phyloP scores from a whole-genome alignment of 2,888 invertebrate genomes.

The Ormyrus nitidulus region DNA sequence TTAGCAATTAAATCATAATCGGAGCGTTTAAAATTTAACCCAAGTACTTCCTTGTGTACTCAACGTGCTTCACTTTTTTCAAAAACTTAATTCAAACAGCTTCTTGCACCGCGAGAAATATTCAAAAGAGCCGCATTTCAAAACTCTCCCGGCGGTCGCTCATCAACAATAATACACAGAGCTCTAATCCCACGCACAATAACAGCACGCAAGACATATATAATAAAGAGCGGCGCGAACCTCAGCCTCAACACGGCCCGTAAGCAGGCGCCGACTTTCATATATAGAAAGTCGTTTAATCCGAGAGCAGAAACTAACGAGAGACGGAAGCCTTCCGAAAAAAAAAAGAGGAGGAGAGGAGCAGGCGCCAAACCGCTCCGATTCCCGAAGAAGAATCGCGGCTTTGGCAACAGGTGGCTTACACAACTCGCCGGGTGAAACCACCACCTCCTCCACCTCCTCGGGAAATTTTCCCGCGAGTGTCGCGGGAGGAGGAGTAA shows the following conservation, averaged over 20 bases:
- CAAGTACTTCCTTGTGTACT: no score
- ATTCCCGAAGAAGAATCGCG: slow-evolving; percentile 10
- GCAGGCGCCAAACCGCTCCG: slow-evolving; percentile 14
- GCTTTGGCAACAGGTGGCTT: slow-evolving; percentile 30
- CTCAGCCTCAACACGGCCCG: slow-evolving; percentile 8
- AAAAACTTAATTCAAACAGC: no score
- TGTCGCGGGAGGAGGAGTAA: not conserved
- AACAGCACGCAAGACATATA: not conserved
- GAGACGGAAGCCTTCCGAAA: no score
- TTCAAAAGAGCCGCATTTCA: no score
- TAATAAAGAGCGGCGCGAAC: not conserved
- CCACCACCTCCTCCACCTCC: slow-evolving; percentile 1
- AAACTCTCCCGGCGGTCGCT: no score
- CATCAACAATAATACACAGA: no score
- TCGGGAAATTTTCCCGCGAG: slow-evolving; percentile 33
- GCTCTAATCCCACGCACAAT: not conserved
- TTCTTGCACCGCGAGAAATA: no score
- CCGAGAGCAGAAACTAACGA: no score
- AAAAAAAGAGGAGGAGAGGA: not conserved
- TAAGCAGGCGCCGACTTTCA: not conserved
- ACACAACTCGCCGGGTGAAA: not conserved
- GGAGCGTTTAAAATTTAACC: no score
- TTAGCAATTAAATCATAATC: no score
- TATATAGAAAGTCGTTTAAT: no score
- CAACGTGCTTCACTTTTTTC: no score